phyloP scores from a whole-genome alignment of 2,113 vertebrate species.

The Tetrao urogallus region DNA sequence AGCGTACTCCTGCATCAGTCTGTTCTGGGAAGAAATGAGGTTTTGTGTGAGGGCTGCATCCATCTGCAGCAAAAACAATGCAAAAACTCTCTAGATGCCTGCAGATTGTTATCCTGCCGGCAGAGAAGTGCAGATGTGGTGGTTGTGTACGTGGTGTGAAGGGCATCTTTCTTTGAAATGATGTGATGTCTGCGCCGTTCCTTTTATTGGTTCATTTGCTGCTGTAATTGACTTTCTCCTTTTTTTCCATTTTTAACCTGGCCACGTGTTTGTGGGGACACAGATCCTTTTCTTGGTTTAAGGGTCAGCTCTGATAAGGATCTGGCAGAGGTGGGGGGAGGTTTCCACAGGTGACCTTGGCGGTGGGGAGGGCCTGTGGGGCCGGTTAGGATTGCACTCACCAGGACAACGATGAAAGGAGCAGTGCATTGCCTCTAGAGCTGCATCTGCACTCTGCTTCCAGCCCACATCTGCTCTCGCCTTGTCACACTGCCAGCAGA shows the following conservation, averaged over 20 bases:
- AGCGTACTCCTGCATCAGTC: neutral
- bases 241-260: neutral
- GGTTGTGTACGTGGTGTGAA: neutral
- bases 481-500: neutral
- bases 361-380: rapidly evolving
- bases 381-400: neutral
- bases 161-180: neutral
- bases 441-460: neutral
- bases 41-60: neutral
- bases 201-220: neutral
- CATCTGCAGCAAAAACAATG: neutral
- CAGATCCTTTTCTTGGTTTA: neutral
- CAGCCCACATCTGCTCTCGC: rapidly evolving
- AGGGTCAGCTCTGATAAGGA: neutral
- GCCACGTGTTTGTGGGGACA: neutral
- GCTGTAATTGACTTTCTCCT: neutral
- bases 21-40: neutral
- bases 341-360: neutral
- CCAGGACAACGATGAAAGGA: neutral
- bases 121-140: neutral
- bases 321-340: too few relatives aligned
- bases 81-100: neutral
- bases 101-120: neutral
- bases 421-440: too few relatives aligned
- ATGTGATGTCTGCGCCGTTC: neutral